Percentiles rank a stretch among this genome's conserved stretches.
phyloP scores from a whole-genome alignment of 2,888 invertebrate species.

The Acutogordius australiensis region DNA sequence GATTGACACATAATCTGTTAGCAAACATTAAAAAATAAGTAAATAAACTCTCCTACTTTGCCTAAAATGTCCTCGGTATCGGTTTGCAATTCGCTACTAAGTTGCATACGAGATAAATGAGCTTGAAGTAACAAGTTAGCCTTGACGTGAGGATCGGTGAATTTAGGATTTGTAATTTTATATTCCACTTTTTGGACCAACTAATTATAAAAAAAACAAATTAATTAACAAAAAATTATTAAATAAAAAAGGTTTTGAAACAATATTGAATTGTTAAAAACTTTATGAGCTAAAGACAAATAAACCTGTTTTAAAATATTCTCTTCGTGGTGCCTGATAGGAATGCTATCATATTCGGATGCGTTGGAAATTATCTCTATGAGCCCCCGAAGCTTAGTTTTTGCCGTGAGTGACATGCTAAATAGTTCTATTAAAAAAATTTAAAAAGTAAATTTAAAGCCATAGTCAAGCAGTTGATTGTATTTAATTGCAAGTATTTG shows the following conservation, averaged over 20 bases:
- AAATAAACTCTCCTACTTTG: slow-evolving; percentile 31
- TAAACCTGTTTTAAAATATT: slow-evolving; percentile 37
- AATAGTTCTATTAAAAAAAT: slow-evolving; percentile 43
- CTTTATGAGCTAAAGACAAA: too few species aligned
- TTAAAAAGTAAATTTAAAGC: neutral
- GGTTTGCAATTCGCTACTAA: slow-evolving; percentile 78
- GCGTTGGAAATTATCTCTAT: slow-evolving; percentile 91
- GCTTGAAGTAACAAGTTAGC: slow-evolving; percentile 79
- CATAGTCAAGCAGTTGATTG: too few species aligned
- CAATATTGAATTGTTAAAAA: too few species aligned
- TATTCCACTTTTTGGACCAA: slow-evolving; percentile 30
- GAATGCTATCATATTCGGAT: slow-evolving; percentile 72
- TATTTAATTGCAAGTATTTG: too few species aligned
- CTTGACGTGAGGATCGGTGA: slow-evolving; percentile 83
- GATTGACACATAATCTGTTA: too few species aligned
- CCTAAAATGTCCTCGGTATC: slow-evolving; percentile 67
- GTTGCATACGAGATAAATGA: slow-evolving; percentile 63
- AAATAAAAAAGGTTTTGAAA: too few species aligned
- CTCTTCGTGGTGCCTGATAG: slow-evolving; percentile 79
- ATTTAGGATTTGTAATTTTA: slow-evolving; percentile 44
- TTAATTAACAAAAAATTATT: too few species aligned
- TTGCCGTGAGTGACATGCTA: slow-evolving; percentile 71
- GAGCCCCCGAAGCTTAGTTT: slow-evolving; percentile 82
- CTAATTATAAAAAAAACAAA: too few species aligned
- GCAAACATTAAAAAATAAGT: too few species aligned